A percentile compares a stretch with the other conserved stretches of the same genome.
Conservation (phyloP, 1,140 invertebrate species). For the Rhyacophila brunnea region DNA sequence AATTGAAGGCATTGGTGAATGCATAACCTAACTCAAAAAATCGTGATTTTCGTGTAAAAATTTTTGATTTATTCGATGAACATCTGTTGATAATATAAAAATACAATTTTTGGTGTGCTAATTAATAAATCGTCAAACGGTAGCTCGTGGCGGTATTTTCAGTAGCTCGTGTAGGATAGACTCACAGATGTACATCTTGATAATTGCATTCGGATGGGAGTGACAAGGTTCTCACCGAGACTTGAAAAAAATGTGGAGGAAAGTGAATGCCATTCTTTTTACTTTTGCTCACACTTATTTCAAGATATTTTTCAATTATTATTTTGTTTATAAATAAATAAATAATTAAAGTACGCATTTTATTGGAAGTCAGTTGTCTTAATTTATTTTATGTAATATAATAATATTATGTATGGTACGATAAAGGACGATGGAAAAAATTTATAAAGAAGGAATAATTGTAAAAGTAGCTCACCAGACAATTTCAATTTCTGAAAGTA, state of each 20-base stretch:
- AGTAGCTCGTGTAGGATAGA: too few relatives aligned
- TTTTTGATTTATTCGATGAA: too few relatives aligned
- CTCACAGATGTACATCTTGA: not conserved
- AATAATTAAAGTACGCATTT: slow-evolving; percentile 1
- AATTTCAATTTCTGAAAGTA: slow-evolving; percentile 5
- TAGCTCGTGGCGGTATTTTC: too few relatives aligned
- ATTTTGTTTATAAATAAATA: not conserved
- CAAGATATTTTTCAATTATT: too few relatives aligned
- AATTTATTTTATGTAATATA: slow-evolving; percentile 1
- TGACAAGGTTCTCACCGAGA: not conserved
- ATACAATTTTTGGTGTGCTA: too few relatives aligned
- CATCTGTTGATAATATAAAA: too few relatives aligned
- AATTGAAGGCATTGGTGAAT: too few relatives aligned
- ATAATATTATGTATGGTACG: slow-evolving; percentile 1
- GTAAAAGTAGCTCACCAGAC: not conserved
- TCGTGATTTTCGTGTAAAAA: too few relatives aligned
- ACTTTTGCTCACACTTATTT: slow-evolving; percentile 2
- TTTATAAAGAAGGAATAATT: not conserved
- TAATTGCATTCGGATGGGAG: slow-evolving; percentile 2
- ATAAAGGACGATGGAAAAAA: not conserved
- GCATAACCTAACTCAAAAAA: too few relatives aligned
- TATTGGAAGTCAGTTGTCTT: not conserved
- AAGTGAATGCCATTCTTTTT: slow-evolving; percentile 4
- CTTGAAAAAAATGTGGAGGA: not conserved
- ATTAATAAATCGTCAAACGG: too few relatives aligned